These are phyloP conservation scores for Aplidium turbinatum DNA, from an alignment of 23 tunicate genomes.

Conservation along the genomic window DNA sequence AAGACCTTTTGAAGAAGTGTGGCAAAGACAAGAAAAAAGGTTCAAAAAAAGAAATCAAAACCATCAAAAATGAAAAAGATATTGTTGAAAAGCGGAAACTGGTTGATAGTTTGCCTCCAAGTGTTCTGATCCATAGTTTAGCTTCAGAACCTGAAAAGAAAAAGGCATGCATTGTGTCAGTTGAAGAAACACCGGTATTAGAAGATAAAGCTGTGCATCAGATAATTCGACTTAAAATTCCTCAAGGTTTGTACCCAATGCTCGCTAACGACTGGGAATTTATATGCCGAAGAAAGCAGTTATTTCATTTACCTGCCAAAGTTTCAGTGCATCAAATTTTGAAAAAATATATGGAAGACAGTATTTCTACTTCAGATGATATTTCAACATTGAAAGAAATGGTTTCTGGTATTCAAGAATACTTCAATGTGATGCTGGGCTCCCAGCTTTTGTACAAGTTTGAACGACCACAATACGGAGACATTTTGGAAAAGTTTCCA, in stretches of 20 bases:
- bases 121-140: neutral
- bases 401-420: conserved; percentile 66
- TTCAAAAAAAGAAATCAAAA: conserved; percentile 4
- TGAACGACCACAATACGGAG: conserved; percentile 93
- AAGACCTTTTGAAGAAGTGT: conserved; percentile 61
- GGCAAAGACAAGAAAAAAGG: conserved; percentile 35
- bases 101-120: neutral
- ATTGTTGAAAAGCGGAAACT: neutral
- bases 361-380: neutral
- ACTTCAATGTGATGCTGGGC: conserved; percentile 86
- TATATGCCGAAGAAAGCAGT: conserved; percentile 53
- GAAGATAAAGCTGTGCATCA: too few relatives aligned
- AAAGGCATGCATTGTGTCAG: neutral
- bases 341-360: conserved; percentile 53
- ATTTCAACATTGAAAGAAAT: conserved; percentile 39
- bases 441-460: conserved; percentile 84
- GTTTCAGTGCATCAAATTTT: conserved; percentile 62
- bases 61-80: conserved; percentile 10
- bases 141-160: neutral
- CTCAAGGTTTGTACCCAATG: conserved; percentile 51
- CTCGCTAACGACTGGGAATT: conserved; percentile 86
- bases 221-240: too few relatives aligned
- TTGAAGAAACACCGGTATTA: neutral
- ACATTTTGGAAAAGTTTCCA: conserved; percentile 65
- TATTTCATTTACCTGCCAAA: conserved; percentile 73